phyloP scores from a whole-genome alignment of 2,888 invertebrate genomes.

The Drosophila helvetica region DNA sequence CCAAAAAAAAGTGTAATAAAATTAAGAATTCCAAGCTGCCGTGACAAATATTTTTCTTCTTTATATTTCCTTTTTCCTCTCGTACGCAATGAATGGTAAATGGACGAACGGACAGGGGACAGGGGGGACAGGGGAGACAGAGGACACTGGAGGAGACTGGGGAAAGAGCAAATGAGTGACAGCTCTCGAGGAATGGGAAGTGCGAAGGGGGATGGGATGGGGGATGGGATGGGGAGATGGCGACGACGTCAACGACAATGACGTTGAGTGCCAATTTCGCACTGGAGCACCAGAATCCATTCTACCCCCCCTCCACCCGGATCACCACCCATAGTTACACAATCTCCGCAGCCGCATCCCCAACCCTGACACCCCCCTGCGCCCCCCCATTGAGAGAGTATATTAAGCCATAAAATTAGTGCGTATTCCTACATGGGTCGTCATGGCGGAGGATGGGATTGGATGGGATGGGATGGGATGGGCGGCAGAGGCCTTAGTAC shows the following conservation, averaged over 20 bases:
- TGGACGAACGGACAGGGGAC: conserved; percentile 26
- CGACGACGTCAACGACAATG: conserved; percentile 55
- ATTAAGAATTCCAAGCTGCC: conserved; percentile 82
- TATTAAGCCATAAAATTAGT: conserved; percentile 81
- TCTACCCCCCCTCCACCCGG: neutral
- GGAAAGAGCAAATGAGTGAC: conserved; percentile 42
- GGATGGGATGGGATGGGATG: neutral
- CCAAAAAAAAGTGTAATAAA: conserved; percentile 78
- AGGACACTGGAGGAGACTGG: conserved; percentile 41
- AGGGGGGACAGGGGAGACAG: conserved; percentile 22
- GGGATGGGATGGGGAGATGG: neutral
- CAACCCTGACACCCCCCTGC: neutral
- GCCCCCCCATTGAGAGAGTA: conserved; percentile 57
- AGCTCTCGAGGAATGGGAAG: conserved; percentile 15
- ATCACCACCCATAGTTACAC: conserved; percentile 55
- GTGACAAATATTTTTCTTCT: conserved; percentile 75
- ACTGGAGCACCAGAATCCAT: conserved; percentile 51
- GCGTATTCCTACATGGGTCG: conserved; percentile 55
- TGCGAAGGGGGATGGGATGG: neutral
- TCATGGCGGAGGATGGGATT: neutral
- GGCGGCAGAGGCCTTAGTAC: conserved; percentile 41
- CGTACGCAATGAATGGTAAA: conserved; percentile 55
- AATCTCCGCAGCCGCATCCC: conserved; percentile 4
- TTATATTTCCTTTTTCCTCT: conserved; percentile 35
- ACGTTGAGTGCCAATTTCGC: conserved; percentile 73